These are phyloP conservation scores for Sicus ferrugineus DNA, from an alignment of 2,888 invertebrate genomes.

Conservation along the genomic window DNA sequence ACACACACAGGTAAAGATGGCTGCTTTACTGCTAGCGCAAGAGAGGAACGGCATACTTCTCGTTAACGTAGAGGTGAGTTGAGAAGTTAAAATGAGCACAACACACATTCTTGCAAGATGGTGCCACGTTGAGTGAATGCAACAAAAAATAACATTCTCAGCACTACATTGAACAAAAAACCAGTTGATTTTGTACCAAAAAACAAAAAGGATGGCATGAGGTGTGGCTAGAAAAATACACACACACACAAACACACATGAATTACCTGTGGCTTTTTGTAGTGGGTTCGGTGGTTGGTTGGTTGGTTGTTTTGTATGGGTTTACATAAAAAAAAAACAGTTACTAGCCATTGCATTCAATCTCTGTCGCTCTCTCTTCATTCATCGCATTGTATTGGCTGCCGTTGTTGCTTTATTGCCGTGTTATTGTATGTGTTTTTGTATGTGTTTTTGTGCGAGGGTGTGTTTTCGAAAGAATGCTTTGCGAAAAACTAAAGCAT, in stretches of 20 bases:
- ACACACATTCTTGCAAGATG: neutral
- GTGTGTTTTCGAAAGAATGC: constrained; percentile 20
- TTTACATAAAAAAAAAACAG: neutral
- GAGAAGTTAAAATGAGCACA: too few relatives aligned
- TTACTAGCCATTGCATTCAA: constrained; percentile 15
- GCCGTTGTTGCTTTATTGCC: constrained; percentile 24
- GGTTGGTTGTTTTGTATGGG: neutral
- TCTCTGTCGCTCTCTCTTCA: constrained; percentile 18
- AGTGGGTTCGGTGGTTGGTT: constrained; percentile 12
- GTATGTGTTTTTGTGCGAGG: neutral
- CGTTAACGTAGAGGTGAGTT: neutral
- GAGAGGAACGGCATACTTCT: neutral
- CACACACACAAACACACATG: neutral
- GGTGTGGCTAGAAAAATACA: neutral
- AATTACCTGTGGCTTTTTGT: neutral
- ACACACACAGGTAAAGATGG: constrained; percentile 5
- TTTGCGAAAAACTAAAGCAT: neutral
- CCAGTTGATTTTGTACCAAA: too few relatives aligned
- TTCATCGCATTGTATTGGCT: constrained; percentile 18
- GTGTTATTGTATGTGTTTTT: constrained; percentile 1
- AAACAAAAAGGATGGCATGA: neutral
- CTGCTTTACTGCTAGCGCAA: neutral
- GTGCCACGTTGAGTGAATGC: neutral
- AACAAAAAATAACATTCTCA: neutral
- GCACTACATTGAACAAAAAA: too few relatives aligned